Percentiles rank a stretch among this genome's conserved stretches.
Evolutionary conservation across 1,140 invertebrate species (phyloP).

Genomic region (Drosophila paulistorum): DNA sequence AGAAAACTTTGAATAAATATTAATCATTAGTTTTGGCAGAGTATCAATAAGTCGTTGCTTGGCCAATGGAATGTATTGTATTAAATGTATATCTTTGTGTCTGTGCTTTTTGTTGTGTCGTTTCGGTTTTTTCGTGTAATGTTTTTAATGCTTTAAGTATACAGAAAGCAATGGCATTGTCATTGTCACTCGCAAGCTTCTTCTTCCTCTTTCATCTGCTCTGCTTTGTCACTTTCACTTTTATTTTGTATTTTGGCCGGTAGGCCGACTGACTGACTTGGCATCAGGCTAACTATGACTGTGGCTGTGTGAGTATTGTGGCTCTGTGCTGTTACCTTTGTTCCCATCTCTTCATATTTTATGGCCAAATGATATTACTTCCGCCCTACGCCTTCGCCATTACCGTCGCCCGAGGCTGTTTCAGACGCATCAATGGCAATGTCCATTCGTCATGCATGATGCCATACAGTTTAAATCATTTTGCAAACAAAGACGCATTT

Average conservation of each 20-base stretch:
- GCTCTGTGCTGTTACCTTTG: conserved; percentile 49
- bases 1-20: background rate
- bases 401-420: background rate
- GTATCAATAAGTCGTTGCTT: conserved; percentile 8
- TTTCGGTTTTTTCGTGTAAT: conserved; percentile 44
- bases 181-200: conserved; percentile 58
- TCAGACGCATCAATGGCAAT: conserved; percentile 38
- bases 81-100: conserved; percentile 30
- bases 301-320: conserved; percentile 3
- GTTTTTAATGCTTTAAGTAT: conserved; percentile 71
- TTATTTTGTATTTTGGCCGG: conserved; percentile 22
- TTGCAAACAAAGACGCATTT: conserved; percentile 19
- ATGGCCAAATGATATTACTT: conserved; percentile 36
- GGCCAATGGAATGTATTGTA: conserved; percentile 38
- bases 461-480: conserved; percentile 12
- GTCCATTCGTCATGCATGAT: conserved; percentile 26
- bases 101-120: conserved; percentile 28
- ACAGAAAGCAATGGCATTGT: conserved; percentile 64
- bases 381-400: conserved; percentile 14
- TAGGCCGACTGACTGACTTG: conserved; percentile 43
- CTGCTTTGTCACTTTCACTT: conserved; percentile 73
- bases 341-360: conserved; percentile 53
- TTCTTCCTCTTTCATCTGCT: conserved; percentile 54
- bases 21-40: background rate
- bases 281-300: conserved; percentile 24